Base-by-base conservation (phyloP, 30 jellyfish, hydroid and myxozoan species). In the Cassiopea andromeda region DNA sequence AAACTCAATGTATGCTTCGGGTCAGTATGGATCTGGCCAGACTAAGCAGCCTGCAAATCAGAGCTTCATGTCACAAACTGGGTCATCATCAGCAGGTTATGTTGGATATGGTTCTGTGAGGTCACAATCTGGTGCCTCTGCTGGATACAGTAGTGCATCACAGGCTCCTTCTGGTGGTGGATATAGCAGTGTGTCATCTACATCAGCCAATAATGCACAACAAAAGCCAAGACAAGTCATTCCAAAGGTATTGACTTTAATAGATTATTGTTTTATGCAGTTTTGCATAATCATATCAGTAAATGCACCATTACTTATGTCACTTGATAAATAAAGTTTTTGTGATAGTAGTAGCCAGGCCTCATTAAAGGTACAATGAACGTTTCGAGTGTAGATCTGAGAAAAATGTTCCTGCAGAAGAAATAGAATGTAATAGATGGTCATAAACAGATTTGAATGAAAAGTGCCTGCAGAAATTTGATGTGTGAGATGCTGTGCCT, bases 31-130 rank as follows among this genome's bases (percentile, higher is more conserved):
- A 66, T 60, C 77, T 43, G 72, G 78, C 64, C 87, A 75, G 79
- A n/a, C 92, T 1, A 89, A 89, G 47, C 93, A 54, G 84, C 85
- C 84, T 19, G 44, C 94, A 1, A 80, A 73, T 50, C 96, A 80
- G 59, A 81, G 96, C 46, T 89, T 48, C 84, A 79, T 88, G 95
- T 88, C 95, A n/a, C 95, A 88, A 54, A 66, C 90, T 46, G 89
- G 89, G 1, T 44, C 81, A 1, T 71, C 96, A 17, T 50, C 81
- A 15, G 88, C 96, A n/a, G 96, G 92, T 7, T 89, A 89, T 81
- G 96, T 89, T 80, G 96, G 96, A 17, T 89, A 89, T 74, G 96
- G 96, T n/a, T 80, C 92, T 47, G 92, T 57, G 1, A 46, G 96
- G 60, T 82, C 92, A 19, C 91, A 79, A 84, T 44, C 96, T 60